phyloP scores from a whole-genome alignment of 2,888 invertebrate species.

The Troilus luridus region DNA sequence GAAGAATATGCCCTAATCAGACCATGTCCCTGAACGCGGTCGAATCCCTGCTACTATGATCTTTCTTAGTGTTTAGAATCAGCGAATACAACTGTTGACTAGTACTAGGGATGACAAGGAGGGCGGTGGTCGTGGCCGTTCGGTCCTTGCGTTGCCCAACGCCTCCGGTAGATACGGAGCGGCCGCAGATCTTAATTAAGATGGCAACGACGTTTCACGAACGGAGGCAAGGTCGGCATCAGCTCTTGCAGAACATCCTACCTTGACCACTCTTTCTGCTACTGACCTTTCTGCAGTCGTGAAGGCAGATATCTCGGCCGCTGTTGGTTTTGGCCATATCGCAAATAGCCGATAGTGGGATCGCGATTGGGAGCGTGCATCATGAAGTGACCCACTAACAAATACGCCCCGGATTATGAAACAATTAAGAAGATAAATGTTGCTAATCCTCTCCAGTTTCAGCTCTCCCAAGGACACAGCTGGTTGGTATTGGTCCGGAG shows the following conservation, averaged over 20 bases:
- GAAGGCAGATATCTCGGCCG: slow-evolving; percentile 49
- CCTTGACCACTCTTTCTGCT: slow-evolving; percentile 51
- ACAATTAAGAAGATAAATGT: not conserved
- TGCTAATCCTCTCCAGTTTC: not conserved
- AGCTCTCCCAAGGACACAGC: not conserved
- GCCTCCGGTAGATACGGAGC: slow-evolving; percentile 9
- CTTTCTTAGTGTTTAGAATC: not conserved
- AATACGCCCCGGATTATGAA: slow-evolving; percentile 14
- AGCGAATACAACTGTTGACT: not conserved
- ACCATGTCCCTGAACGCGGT: too few relatives aligned
- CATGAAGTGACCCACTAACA: slow-evolving; percentile 44
- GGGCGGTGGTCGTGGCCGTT: slow-evolving; percentile 39
- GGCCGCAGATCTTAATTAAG: slow-evolving; percentile 53
- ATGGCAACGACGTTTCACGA: slow-evolving; percentile 42
- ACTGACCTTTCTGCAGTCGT: slow-evolving; percentile 54
- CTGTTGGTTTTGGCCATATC: slow-evolving; percentile 44
- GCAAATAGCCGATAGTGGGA: slow-evolving; percentile 20
- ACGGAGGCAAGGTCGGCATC: slow-evolving; percentile 43
- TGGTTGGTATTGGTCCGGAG: not conserved
- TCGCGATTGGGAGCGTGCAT: slow-evolving; percentile 33
- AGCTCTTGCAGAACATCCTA: slow-evolving; percentile 53
- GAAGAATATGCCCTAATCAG: too few relatives aligned
- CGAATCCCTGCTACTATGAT: too few relatives aligned
- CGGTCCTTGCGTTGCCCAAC: slow-evolving; percentile 50
- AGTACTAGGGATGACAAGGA: not conserved